Conservation (phyloP, 1,140 invertebrate genomes). For the Penaeus chinensis region DNA sequence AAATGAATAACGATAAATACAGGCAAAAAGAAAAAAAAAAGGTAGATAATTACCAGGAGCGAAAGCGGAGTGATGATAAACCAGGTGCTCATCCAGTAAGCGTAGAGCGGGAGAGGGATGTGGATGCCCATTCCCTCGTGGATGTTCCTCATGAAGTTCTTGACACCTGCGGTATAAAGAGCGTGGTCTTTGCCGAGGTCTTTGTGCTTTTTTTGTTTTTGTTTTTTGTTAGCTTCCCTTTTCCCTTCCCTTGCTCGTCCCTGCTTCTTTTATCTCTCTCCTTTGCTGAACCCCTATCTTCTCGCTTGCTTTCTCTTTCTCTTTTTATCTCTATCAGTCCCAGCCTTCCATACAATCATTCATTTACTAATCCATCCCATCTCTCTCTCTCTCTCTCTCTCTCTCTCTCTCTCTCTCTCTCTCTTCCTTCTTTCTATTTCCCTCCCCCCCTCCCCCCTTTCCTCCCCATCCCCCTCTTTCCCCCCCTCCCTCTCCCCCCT, state of each 20-base stretch:
- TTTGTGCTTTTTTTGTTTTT: no score
- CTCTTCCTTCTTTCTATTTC: no score
- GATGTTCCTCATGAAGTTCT: slow-evolving; percentile 67
- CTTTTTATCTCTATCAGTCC: neutral
- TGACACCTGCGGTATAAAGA: slow-evolving; percentile 66
- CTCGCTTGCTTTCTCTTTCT: neutral
- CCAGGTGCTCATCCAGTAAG: slow-evolving; percentile 70
- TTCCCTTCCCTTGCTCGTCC: slow-evolving; percentile 3
- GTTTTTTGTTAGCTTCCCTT: no score
- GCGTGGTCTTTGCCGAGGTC: no score
- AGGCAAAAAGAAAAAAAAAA: neutral
- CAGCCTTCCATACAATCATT: no score
- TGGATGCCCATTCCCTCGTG: slow-evolving; percentile 69
- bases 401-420: no score
- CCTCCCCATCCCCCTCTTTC: no score
- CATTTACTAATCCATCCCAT: no score
- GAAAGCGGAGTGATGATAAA: slow-evolving; percentile 67
- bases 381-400: no score
- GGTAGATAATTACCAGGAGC: slow-evolving; percentile 60
- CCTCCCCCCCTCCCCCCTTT: no score
- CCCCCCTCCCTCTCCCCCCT: neutral
- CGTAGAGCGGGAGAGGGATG: slow-evolving; percentile 67
- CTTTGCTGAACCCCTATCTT: neutral
- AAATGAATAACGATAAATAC: no score
- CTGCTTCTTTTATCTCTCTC: slow-evolving; percentile 23